Conservation (phyloP, 2,888 invertebrate genomes). For the Melitaea athalia region DNA sequence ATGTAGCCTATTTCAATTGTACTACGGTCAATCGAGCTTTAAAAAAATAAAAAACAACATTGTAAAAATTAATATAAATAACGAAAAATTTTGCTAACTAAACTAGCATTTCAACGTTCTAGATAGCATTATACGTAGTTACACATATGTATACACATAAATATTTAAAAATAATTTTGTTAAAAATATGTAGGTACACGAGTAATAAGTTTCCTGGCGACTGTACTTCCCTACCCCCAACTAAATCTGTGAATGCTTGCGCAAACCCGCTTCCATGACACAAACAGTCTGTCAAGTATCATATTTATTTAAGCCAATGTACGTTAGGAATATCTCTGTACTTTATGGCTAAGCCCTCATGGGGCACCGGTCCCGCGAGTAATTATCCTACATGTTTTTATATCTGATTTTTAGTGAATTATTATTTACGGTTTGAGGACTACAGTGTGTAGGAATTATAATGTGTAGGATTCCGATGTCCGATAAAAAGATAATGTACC, state of each 20-base stretch:
- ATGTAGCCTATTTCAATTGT: too few species aligned
- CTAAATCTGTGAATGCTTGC: constrained; percentile 83
- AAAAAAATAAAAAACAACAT: too few species aligned
- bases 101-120: neutral
- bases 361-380: constrained; percentile 69
- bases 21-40: too few species aligned
- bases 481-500: constrained; percentile 21
- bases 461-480: constrained; percentile 29
- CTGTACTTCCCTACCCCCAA: constrained; percentile 73
- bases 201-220: constrained; percentile 37
- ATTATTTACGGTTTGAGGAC: constrained; percentile 73
- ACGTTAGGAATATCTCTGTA: constrained; percentile 51
- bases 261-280: constrained; percentile 82
- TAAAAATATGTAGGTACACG: constrained; percentile 26
- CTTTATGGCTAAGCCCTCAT: constrained; percentile 67
- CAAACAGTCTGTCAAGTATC: constrained; percentile 75
- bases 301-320: constrained; percentile 57
- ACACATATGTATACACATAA: neutral
- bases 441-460: constrained; percentile 53
- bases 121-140: neutral
- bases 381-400: constrained; percentile 81
- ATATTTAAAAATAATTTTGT: too few species aligned
- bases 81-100: neutral
- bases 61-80: too few species aligned
- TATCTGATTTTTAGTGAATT: constrained; percentile 77